These are phyloP conservation scores for Catharus fuscescens DNA, from an alignment of 2,113 vertebrate species.

Conservation along the genomic window DNA sequence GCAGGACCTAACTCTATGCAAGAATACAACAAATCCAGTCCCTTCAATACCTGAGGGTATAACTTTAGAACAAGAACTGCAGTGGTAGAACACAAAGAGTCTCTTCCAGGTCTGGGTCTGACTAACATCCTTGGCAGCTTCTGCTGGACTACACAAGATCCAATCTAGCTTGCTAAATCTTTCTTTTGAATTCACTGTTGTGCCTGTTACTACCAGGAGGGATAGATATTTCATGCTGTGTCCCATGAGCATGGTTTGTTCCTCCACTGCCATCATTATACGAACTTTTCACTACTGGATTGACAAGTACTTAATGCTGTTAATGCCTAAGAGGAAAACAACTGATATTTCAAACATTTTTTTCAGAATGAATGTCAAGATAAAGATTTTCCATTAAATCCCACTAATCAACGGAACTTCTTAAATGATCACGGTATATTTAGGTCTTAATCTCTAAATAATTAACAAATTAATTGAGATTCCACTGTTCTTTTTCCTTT, in stretches of 20 bases:
- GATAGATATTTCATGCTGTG: background rate
- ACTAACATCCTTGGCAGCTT: background rate
- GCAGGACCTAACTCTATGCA: background rate
- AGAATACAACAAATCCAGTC: background rate
- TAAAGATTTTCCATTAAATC: background rate
- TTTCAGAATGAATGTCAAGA: background rate
- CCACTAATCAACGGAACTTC: background rate
- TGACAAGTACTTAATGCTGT: background rate
- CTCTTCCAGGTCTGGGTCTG: background rate
- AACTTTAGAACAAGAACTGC: background rate
- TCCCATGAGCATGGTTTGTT: background rate
- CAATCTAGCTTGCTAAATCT: background rate
- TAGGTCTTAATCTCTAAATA: background rate
- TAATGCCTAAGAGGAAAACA: background rate
- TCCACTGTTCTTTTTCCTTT: background rate
- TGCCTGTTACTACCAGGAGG: background rate
- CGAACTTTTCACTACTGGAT: background rate
- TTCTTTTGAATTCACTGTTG: background rate
- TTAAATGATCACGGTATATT: background rate
- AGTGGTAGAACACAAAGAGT: background rate
- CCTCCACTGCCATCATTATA: background rate
- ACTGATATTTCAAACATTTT: background rate
- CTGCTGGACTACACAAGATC: background rate
- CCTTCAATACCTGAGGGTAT: background rate
- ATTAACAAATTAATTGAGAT: background rate